phyloP scores from a whole-genome alignment of 2,113 vertebrate genomes.

The Takifugu flavidus region DNA sequence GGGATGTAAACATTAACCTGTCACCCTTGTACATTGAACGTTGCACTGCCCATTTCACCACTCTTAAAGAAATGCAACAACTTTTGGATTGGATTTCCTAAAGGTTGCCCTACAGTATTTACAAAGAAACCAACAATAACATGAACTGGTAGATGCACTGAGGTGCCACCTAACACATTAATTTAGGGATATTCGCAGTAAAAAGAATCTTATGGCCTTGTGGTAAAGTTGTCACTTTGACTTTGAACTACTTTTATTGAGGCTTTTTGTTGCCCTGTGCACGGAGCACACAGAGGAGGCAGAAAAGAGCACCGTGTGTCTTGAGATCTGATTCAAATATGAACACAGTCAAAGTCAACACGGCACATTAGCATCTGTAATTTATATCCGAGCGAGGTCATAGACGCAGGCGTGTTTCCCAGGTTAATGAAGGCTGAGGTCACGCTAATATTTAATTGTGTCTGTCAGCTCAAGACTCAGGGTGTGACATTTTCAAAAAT shows the following conservation, averaged over 20 bases:
- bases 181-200: not conserved
- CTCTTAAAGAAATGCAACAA: too few species aligned
- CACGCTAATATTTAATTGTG: slow-evolving; percentile 49
- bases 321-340: slow-evolving; percentile 28
- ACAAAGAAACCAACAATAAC: too few species aligned
- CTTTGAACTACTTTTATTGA: not conserved
- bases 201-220: not conserved
- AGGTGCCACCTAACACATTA: too few species aligned
- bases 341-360: slow-evolving; percentile 41
- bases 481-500: slow-evolving; percentile 65
- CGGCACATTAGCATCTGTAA: slow-evolving; percentile 25
- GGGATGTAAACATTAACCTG: too few species aligned
- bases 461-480: slow-evolving; percentile 28
- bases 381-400: slow-evolving; percentile 36
- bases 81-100: too few species aligned
- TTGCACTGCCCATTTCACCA: too few species aligned
- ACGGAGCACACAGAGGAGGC: not conserved
- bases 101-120: too few species aligned
- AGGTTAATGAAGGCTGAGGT: slow-evolving; percentile 41
- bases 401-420: slow-evolving; percentile 27
- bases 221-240: not conserved
- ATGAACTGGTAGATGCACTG: too few species aligned
- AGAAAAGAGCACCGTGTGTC: slow-evolving; percentile 26
- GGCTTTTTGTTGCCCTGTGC: not conserved
- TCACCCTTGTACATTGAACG: too few species aligned